These are phyloP conservation scores for Malurus cyaneus DNA, from an alignment of 2,113 vertebrate species.

Conservation along the genomic window DNA sequence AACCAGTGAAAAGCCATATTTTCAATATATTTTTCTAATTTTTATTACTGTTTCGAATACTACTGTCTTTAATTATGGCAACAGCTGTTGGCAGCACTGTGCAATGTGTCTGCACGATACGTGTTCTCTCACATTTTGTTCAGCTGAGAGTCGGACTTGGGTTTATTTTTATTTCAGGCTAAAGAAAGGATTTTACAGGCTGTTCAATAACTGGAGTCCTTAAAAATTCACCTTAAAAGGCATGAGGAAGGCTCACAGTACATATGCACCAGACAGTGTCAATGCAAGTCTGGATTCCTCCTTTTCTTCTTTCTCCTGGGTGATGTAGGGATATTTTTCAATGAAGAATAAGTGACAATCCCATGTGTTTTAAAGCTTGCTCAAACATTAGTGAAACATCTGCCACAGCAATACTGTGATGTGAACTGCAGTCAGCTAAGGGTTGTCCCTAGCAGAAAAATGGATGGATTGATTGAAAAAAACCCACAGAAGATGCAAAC, in stretches of 20 bases:
- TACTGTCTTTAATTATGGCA: slow-evolving; percentile 7
- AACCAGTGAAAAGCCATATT: neutral
- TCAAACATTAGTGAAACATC: neutral
- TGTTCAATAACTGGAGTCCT: neutral
- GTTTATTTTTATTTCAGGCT: slow-evolving; percentile 13
- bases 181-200: neutral
- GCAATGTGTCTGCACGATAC: slow-evolving; percentile 17
- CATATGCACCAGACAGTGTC: neutral
- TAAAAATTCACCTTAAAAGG: neutral
- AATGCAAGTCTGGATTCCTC: neutral
- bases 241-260: neutral
- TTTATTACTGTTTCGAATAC: neutral
- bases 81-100: slow-evolving; percentile 33
- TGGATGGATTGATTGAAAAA: neutral
- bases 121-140: slow-evolving; percentile 46
- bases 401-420: neutral
- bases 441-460: neutral
- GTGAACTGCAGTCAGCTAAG: neutral
- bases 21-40: neutral
- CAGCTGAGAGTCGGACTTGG: neutral
- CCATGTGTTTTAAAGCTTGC: neutral
- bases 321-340: neutral
- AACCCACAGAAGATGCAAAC: neutral
- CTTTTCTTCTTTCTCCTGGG: fast-evolving
- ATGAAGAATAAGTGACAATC: neutral